phyloP scores from a whole-genome alignment of 2,888 invertebrate species.

The Meteorus colon region DNA sequence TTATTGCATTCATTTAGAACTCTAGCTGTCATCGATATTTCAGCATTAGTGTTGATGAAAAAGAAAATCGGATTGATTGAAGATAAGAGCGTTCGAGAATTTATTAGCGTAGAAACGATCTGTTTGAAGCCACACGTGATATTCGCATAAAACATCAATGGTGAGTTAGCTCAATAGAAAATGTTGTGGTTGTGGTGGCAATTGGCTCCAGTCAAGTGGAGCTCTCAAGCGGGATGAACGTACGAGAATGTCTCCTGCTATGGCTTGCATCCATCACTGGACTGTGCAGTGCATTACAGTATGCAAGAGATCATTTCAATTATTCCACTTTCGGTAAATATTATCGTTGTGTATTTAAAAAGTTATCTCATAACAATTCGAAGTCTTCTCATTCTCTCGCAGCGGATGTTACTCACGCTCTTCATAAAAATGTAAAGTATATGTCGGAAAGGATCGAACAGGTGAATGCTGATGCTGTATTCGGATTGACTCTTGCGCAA shows the following conservation, averaged over 20 bases:
- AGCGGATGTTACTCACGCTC: constrained; percentile 38
- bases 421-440: constrained; percentile 63
- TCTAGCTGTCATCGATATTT: constrained; percentile 19
- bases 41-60: constrained; percentile 10
- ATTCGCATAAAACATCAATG: not conserved
- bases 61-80: not conserved
- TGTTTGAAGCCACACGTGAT: not conserved
- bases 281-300: not conserved
- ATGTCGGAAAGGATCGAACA: constrained; percentile 62
- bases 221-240: not conserved
- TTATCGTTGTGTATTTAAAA: not conserved
- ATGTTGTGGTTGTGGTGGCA: not conserved
- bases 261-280: not conserved
- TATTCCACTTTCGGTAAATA: constrained; percentile 10
- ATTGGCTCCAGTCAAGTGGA: not conserved
- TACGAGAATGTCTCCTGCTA: not conserved
- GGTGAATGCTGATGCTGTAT: constrained; percentile 69
- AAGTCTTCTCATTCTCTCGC: not conserved
- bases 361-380: not conserved
- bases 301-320: not conserved
- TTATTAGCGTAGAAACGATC: constrained; percentile 1
- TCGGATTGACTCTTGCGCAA: constrained; percentile 69
- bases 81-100: not conserved
- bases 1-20: constrained; percentile 1
- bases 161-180: not conserved